phyloP scores from a whole-genome alignment of 2,797 vertebrate species.

The Darevskia mixta region DNA sequence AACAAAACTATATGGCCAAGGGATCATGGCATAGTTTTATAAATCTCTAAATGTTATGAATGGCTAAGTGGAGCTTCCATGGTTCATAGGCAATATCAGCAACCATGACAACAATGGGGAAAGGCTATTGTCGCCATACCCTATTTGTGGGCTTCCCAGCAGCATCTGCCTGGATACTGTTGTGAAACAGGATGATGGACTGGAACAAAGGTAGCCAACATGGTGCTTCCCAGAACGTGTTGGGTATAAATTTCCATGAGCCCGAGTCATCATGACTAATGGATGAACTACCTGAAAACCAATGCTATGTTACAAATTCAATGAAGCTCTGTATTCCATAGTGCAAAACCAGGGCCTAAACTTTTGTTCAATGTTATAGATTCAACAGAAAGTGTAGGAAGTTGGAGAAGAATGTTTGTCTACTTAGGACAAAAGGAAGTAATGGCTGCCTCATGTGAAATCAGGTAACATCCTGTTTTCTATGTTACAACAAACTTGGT shows the following conservation, averaged over 20 bases:
- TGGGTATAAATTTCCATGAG: too few species aligned
- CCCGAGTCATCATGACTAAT: too few species aligned
- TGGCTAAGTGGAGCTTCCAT: too few species aligned
- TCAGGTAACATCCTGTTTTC: neutral
- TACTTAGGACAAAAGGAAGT: neutral
- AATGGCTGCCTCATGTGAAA: neutral
- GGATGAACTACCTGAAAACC: neutral
- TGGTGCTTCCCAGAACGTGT: too few species aligned
- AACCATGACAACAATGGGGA: neutral
- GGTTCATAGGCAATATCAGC: too few species aligned
- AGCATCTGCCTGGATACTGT: neutral
- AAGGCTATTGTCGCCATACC: neutral
- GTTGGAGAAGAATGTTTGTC: neutral
- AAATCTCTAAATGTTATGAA: too few species aligned
- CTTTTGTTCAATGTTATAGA: slow-evolving; percentile 11
- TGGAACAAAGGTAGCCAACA: neutral
- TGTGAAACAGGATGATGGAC: neutral
- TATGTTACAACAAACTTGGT: fast-evolving
- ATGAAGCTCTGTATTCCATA: neutral
- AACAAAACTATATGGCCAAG: neutral
- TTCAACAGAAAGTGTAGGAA: neutral
- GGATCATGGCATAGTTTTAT: neutral
- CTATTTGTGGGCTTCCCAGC: too few species aligned
- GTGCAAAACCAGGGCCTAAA: neutral
- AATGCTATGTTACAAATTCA: neutral